Evolutionary conservation across 2,888 invertebrate species (phyloP), one percentile per base, ranked within the genome.

Genomic region (Neria commutata): DNA sequence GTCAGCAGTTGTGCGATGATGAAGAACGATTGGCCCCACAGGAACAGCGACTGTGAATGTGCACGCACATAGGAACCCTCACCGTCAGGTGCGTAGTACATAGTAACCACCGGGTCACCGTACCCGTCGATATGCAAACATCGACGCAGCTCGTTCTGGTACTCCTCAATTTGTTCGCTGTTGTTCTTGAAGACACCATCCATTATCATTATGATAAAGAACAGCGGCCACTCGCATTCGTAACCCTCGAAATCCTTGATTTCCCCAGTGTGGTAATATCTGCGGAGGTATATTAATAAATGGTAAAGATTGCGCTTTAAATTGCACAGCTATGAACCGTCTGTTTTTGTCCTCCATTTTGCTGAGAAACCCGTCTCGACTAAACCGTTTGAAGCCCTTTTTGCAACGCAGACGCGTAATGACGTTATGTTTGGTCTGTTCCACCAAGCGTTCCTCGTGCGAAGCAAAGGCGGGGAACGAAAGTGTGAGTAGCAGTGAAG

Each of bases 401-500:
- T 87, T 88, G 19, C 98, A 95, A 79, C 91, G 90, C 54, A 99
- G 83, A 66, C 91, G 89, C 25, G 87, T 85, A 1, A 93, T 83
- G 24, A 95, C 88, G 79, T 95, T 97, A 10, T 87, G 85, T 78
- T 98, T 94, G 0, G 98, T 95, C 73, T 91, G 86, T 60, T 88
- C 88, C 60, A 94, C 92, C n/a, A 98, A 82, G 21, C 89, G 84
- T 67, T 95, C 93, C 79, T 98, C 98, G 72, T 99, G 99, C 1
- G 98, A 96, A 1, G 96, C 96, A 84, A 99, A 99, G 0, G 96
- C 95, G 19, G 99, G 99, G 84, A 97, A 99, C 19, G 97, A 95
- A 73, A 99, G 89, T 1, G 98, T 96, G 4, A 96, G 89, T 42
- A 99, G 77, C 23, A 99, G 84, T 1, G 97, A 91, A 0, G 92